Percentiles rank a stretch among this genome's conserved stretches.
phyloP scores from a whole-genome alignment of 2,888 invertebrate species.

The Lutraria lutraria region DNA sequence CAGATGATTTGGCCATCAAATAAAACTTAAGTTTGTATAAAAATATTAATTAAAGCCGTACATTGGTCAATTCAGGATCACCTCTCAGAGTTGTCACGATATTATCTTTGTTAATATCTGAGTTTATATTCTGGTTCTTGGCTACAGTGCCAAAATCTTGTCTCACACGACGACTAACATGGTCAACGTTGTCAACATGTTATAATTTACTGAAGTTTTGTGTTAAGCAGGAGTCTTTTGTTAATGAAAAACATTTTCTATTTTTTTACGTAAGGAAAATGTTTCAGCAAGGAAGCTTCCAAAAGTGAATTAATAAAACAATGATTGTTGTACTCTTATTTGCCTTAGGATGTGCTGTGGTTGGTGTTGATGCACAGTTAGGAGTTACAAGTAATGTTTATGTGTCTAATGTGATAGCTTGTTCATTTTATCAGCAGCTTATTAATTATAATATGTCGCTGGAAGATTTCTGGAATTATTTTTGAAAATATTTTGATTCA shows the following conservation, averaged over 20 bases:
- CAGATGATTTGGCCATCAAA: too few relatives aligned
- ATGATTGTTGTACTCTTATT: slow-evolving; percentile 24
- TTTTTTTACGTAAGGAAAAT: background rate
- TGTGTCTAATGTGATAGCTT: background rate
- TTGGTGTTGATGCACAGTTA: slow-evolving; percentile 24
- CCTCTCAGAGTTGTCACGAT: background rate
- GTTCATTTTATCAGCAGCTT: too few relatives aligned
- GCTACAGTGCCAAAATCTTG: background rate
- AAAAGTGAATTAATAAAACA: background rate
- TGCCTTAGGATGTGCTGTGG: background rate
- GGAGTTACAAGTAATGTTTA: slow-evolving; percentile 34
- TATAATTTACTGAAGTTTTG: slow-evolving; percentile 10
- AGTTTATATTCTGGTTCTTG: background rate
- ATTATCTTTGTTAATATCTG: background rate
- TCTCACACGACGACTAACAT: background rate
- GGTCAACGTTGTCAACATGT: background rate
- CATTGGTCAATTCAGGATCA: background rate
- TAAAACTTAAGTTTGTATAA: too few relatives aligned
- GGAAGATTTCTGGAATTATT: too few relatives aligned
- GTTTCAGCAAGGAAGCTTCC: background rate
- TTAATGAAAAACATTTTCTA: background rate
- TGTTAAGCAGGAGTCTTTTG: background rate
- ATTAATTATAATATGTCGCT: too few relatives aligned
- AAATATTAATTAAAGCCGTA: too few relatives aligned
- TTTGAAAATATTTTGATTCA: too few relatives aligned